Conservation (phyloP, 2,888 invertebrate species). For the Hypomecis atomaria region DNA sequence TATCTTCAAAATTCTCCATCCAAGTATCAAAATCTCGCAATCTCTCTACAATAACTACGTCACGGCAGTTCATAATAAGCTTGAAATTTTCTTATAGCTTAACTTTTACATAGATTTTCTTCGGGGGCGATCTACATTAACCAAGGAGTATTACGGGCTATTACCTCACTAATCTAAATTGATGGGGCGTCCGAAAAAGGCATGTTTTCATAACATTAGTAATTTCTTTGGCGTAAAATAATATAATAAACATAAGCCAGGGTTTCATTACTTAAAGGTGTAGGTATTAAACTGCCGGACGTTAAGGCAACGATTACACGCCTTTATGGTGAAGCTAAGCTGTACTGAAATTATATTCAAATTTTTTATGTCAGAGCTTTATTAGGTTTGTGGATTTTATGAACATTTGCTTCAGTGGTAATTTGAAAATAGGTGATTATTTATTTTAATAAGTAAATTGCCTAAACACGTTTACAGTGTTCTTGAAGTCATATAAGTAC, state of each 20-base stretch:
- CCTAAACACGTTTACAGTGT: no score
- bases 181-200: slow-evolving; percentile 81
- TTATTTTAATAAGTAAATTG: background rate
- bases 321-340: slow-evolving; percentile 52
- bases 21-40: slow-evolving; percentile 58
- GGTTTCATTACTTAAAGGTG: slow-evolving; percentile 78
- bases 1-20: no score
- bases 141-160: slow-evolving; percentile 55
- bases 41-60: slow-evolving; percentile 53
- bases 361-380: slow-evolving; percentile 47
- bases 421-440: background rate
- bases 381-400: slow-evolving; percentile 36
- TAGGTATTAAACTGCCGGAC: slow-evolving; percentile 59
- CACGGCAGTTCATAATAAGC: slow-evolving; percentile 76
- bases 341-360: slow-evolving; percentile 48
- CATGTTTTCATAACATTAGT: slow-evolving; percentile 81
- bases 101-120: slow-evolving; percentile 81
- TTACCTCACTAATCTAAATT: slow-evolving; percentile 83
- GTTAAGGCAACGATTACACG: slow-evolving; percentile 59
- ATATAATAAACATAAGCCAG: slow-evolving; percentile 74
- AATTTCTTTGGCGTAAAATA: slow-evolving; percentile 82
- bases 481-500: no score
- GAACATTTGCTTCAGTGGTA: background rate
- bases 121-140: slow-evolving; percentile 64
- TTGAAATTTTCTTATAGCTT: slow-evolving; percentile 81